These are phyloP conservation scores for Drosophila formosana DNA, from an alignment of 2,888 invertebrate genomes.

Conservation along the genomic window DNA sequence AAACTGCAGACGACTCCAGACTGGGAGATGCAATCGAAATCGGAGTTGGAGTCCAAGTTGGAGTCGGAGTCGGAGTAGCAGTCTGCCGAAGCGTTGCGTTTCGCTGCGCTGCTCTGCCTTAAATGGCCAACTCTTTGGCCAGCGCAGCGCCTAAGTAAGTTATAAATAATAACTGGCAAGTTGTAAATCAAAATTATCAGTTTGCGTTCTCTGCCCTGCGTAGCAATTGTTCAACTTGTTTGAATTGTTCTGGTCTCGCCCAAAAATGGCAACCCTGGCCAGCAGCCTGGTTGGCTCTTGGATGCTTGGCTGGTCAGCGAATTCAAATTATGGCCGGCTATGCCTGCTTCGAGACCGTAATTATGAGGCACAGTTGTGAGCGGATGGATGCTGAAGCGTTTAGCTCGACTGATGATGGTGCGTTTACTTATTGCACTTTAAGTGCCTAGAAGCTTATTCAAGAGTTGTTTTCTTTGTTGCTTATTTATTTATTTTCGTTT, in stretches of 20 bases:
- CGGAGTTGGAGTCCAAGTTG: slow-evolving; percentile 16
- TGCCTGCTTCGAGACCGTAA: slow-evolving; percentile 52
- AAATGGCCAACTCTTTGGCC: slow-evolving; percentile 59
- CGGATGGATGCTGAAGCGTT: slow-evolving; percentile 46
- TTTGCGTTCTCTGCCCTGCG: slow-evolving; percentile 58
- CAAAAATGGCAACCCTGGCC: slow-evolving; percentile 17
- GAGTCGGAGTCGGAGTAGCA: slow-evolving; percentile 2
- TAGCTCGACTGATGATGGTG: slow-evolving; percentile 46
- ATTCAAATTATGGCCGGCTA: slow-evolving; percentile 64
- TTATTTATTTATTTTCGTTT: not conserved
- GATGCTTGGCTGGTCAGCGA: slow-evolving; percentile 20
- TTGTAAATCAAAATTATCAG: slow-evolving; percentile 86
- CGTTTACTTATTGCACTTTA: slow-evolving; percentile 56
- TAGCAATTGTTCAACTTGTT: slow-evolving; percentile 62
- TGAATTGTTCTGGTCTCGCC: slow-evolving; percentile 45
- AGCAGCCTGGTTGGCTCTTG: not conserved
- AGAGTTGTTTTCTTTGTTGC: not conserved
- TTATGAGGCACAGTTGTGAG: slow-evolving; percentile 49
- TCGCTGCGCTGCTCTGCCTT: slow-evolving; percentile 49
- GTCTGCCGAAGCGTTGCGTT: slow-evolving; percentile 37
- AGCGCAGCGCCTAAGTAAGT: slow-evolving; percentile 83
- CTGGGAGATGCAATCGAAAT: not conserved
- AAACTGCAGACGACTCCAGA: slow-evolving; percentile 33
- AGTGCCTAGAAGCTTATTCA: slow-evolving; percentile 15
- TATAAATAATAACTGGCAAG: slow-evolving; percentile 86